Conservation (phyloP, 2,888 invertebrate genomes). For the Seira musarum region DNA sequence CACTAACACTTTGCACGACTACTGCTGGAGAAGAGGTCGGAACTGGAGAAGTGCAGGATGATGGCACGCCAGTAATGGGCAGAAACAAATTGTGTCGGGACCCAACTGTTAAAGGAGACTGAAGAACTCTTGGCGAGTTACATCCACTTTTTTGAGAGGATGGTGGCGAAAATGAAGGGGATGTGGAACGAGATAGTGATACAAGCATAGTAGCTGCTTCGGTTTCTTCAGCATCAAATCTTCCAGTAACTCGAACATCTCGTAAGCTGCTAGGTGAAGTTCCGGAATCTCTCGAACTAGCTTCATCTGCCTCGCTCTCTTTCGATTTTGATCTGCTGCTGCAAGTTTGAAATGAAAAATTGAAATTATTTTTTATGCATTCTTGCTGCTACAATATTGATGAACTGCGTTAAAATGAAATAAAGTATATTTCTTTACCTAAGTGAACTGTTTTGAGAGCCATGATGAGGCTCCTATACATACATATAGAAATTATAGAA, state of each 20-base stretch:
- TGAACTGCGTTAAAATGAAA: not conserved
- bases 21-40: slow-evolving; percentile 67
- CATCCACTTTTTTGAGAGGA: slow-evolving; percentile 76
- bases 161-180: slow-evolving; percentile 88
- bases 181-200: slow-evolving; percentile 86
- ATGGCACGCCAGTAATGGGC: slow-evolving; percentile 81
- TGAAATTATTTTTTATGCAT: not conserved
- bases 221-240: slow-evolving; percentile 94
- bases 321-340: slow-evolving; percentile 67
- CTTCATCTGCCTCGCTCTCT: slow-evolving; percentile 69
- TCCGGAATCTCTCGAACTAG: slow-evolving; percentile 69
- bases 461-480: slow-evolving; percentile 76
- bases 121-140: slow-evolving; percentile 80
- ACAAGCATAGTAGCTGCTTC: slow-evolving; percentile 97
- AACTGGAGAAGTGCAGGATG: slow-evolving; percentile 67
- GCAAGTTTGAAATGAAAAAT: slow-evolving; percentile 15
- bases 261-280: slow-evolving; percentile 66
- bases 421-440: slow-evolving; percentile 43
- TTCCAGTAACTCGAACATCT: slow-evolving; percentile 75
- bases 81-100: slow-evolving; percentile 91
- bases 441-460: slow-evolving; percentile 68
- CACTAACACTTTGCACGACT: slow-evolving; percentile 61
- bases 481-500: no score
- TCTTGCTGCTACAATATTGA: not conserved
- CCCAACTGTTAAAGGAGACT: slow-evolving; percentile 80